Conservation (phyloP, 2,888 invertebrate genomes). For the Scotopteryx bipunctaria region DNA sequence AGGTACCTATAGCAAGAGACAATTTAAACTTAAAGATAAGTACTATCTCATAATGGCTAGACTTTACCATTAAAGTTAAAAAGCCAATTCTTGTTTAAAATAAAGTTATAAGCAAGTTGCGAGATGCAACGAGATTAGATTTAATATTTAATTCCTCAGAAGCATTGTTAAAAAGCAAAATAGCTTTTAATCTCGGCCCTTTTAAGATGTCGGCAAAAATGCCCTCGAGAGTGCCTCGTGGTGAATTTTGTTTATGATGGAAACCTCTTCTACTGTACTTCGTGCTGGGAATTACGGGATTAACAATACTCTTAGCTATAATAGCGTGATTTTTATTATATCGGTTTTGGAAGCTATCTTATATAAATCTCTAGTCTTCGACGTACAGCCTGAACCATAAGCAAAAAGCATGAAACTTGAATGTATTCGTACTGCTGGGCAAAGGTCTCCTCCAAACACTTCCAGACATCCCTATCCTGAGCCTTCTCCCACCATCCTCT, state of each 20-base stretch:
- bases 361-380: background rate
- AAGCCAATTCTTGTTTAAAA: constrained; percentile 29
- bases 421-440: too few species aligned
- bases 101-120: constrained; percentile 26
- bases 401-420: too few species aligned
- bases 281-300: constrained; percentile 38
- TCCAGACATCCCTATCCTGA: too few species aligned
- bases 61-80: constrained; percentile 24
- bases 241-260: constrained; percentile 49
- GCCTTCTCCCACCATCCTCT: too few species aligned
- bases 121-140: constrained; percentile 34
- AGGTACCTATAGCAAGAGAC: too few species aligned
- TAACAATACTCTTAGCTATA: constrained; percentile 44
- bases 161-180: constrained; percentile 45
- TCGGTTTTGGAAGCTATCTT: constrained; percentile 13
- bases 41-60: constrained; percentile 17
- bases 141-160: constrained; percentile 37
- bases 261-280: constrained; percentile 43
- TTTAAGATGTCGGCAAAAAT: constrained; percentile 49
- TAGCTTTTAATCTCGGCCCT: constrained; percentile 47
- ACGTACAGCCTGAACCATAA: too few species aligned
- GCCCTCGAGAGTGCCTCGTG: constrained; percentile 41
- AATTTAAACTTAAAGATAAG: too few species aligned
- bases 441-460: too few species aligned
- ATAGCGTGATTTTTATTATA: constrained; percentile 36